phyloP scores from a whole-genome alignment of 2,888 invertebrate genomes.

The Labia minor region DNA sequence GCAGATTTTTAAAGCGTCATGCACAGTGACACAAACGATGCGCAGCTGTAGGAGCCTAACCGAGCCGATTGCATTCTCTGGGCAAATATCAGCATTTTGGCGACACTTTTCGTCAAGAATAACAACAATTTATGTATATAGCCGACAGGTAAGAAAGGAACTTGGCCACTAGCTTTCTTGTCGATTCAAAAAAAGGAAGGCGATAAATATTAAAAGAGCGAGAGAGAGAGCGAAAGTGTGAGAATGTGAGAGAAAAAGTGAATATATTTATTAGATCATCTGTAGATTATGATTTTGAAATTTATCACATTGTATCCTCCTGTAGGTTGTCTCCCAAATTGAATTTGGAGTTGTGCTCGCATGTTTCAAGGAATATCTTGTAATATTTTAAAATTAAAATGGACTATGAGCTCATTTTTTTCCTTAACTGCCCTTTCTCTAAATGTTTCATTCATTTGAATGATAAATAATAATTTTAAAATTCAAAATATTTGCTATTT shows the following conservation, averaged over 20 bases:
- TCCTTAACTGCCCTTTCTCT: too few species aligned
- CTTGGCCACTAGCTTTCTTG: background rate
- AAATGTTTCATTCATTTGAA: too few species aligned
- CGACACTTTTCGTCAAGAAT: slow-evolving; percentile 25
- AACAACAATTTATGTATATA: slow-evolving; percentile 25
- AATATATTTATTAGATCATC: background rate
- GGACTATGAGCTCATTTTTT: too few species aligned
- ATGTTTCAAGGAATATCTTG: too few species aligned
- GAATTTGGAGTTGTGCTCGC: too few species aligned
- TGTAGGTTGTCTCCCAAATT: too few species aligned
- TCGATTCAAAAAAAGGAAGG: background rate
- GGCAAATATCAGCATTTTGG: slow-evolving; percentile 24
- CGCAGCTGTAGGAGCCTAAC: slow-evolving; percentile 24
- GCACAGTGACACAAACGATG: slow-evolving; percentile 27
- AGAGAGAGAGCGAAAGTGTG: background rate
- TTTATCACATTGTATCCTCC: too few species aligned
- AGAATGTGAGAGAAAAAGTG: background rate
- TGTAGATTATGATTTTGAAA: too few species aligned
- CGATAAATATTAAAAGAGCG: background rate
- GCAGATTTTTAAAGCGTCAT: slow-evolving; percentile 27
- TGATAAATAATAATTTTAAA: too few species aligned
- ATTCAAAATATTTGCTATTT: too few species aligned
- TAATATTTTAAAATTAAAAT: too few species aligned
- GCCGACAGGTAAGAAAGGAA: slow-evolving; percentile 24
- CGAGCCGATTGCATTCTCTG: slow-evolving; percentile 26